A percentile compares a stretch with the other conserved stretches of the same genome.
Conservation (phyloP, 2,113 vertebrate genomes). For the Motacilla tschutschensis region DNA sequence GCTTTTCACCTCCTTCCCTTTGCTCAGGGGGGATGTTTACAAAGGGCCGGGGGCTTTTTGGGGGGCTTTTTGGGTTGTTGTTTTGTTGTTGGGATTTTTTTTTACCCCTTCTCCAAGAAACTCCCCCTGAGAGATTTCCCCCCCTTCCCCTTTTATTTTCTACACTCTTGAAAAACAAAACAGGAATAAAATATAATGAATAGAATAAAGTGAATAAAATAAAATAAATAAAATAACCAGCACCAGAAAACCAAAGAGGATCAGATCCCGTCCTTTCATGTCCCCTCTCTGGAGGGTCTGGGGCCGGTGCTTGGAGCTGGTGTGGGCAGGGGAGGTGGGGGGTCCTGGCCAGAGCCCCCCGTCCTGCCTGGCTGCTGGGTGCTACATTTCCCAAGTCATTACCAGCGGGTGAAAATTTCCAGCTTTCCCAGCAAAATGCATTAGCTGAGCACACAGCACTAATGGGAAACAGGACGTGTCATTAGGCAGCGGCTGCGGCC, state of each 20-base stretch:
- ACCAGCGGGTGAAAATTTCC: slow-evolving; percentile 76
- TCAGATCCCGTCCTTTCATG: not conserved
- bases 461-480: slow-evolving; percentile 73
- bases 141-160: not conserved
- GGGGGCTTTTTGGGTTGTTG: not conserved
- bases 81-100: not conserved
- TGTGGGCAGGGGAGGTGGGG: not conserved
- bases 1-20: slow-evolving; percentile 65
- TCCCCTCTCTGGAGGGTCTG: not conserved
- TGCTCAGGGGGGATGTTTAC: slow-evolving; percentile 58
- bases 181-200: not conserved
- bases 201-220: not conserved
- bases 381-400: slow-evolving; percentile 83
- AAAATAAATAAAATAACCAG: not conserved
- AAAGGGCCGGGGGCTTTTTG: slow-evolving; percentile 37
- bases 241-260: not conserved
- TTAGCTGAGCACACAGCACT: slow-evolving; percentile 83
- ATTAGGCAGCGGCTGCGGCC: slow-evolving; percentile 63
- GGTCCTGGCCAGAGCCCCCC: not conserved
- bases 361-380: slow-evolving; percentile 33
- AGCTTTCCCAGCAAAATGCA: slow-evolving; percentile 64
- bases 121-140: not conserved
- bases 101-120: not conserved
- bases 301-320: fast-evolving
- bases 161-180: not conserved